These are phyloP conservation scores for Phthorimaea operculella DNA, from an alignment of 1,140 invertebrate species.

Conservation along the genomic window DNA sequence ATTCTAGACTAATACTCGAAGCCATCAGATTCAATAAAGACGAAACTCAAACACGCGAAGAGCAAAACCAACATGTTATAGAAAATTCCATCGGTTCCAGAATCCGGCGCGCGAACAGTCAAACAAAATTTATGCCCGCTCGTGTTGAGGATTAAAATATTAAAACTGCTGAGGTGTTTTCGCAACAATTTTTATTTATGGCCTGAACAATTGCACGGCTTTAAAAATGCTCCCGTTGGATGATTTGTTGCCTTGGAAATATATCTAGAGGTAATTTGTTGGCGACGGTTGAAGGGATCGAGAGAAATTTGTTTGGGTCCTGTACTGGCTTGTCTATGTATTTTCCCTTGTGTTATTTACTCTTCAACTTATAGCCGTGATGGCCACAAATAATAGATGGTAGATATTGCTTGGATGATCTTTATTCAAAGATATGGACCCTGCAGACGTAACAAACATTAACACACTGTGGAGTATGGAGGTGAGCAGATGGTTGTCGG, in stretches of 20 bases:
- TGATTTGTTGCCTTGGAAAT: constrained; percentile 34
- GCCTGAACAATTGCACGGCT: constrained; percentile 38
- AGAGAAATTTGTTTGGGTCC: background rate
- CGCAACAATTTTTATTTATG: constrained; percentile 50
- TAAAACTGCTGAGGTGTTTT: constrained; percentile 57
- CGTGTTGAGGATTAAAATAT: constrained; percentile 47
- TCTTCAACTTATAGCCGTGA: too few species aligned
- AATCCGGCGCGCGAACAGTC: constrained; percentile 29
- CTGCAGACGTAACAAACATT: too few species aligned
- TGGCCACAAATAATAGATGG: too few species aligned
- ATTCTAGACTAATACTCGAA: background rate
- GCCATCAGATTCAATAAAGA: background rate
- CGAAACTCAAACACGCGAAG: background rate
- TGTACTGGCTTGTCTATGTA: background rate
- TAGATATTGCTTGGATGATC: too few species aligned
- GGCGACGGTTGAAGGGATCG: background rate
- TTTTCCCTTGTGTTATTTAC: too few species aligned
- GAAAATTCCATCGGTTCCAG: constrained; percentile 12
- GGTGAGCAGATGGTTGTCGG: too few species aligned
- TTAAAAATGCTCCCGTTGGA: constrained; percentile 18
- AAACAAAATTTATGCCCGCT: constrained; percentile 48
- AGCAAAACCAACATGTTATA: background rate
- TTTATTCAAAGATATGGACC: too few species aligned
- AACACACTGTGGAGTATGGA: too few species aligned
- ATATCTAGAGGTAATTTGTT: constrained; percentile 31